Evolutionary conservation across 2,888 invertebrate genomes (phyloP).

Genomic region (Coronaproctus castanopsis): DNA sequence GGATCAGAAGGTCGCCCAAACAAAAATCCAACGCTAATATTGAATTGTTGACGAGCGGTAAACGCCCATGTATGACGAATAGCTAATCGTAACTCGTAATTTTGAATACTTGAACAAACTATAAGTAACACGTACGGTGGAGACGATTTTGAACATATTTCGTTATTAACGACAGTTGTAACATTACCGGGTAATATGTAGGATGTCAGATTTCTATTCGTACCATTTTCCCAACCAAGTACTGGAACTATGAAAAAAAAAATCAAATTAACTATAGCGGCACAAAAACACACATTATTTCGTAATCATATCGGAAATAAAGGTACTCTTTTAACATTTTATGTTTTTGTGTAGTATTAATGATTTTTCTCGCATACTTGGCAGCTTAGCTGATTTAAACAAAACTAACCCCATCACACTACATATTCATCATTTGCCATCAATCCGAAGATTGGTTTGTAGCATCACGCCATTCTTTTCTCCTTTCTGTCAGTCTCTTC

Average conservation of each 20-base stretch:
- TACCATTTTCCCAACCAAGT: slow-evolving; percentile 10
- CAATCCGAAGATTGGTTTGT: no score
- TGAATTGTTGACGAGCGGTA: slow-evolving; percentile 21
- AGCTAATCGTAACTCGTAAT: slow-evolving; percentile 42
- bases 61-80: slow-evolving; percentile 52
- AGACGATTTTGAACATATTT: neutral
- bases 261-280: no score
- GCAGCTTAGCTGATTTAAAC: no score
- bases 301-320: no score
- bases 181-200: slow-evolving; percentile 3
- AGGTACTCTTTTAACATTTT: no score
- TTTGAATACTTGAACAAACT: slow-evolving; percentile 49
- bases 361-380: no score
- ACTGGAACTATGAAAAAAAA: neutral
- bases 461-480: no score
- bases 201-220: neutral
- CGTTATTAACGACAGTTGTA: neutral
- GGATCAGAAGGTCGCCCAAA: slow-evolving; percentile 38
- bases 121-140: slow-evolving; percentile 39
- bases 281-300: no score
- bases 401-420: no score
- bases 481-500: no score
- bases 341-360: no score
- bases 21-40: slow-evolving; percentile 32
- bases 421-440: no score